Evolutionary conservation across 2,888 invertebrate species (phyloP).

Genomic region (Corbicula japonica): DNA sequence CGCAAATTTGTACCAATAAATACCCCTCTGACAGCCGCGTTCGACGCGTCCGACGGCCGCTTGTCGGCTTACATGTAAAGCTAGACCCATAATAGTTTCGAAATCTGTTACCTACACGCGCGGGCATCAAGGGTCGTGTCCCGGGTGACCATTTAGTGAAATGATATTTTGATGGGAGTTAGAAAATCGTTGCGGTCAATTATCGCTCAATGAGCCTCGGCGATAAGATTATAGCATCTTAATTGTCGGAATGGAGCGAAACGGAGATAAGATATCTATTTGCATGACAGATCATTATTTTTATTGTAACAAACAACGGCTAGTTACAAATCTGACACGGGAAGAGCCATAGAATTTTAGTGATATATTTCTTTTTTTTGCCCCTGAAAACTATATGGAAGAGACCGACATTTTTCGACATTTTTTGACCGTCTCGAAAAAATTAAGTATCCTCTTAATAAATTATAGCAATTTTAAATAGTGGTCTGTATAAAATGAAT

Average conservation of each 20-base stretch:
- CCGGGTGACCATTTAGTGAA: slow-evolving; percentile 14
- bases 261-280: slow-evolving; percentile 36
- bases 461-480: too few species aligned
- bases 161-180: slow-evolving; percentile 46
- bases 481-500: too few species aligned
- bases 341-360: background rate
- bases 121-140: slow-evolving; percentile 4
- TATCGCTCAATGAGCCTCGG: slow-evolving; percentile 43
- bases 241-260: slow-evolving; percentile 16
- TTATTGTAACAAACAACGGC: slow-evolving; percentile 18
- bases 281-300: slow-evolving; percentile 44
- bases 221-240: slow-evolving; percentile 29
- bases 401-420: too few species aligned
- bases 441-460: too few species aligned
- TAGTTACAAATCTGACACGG: slow-evolving; percentile 21
- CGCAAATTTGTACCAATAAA: slow-evolving; percentile 36
- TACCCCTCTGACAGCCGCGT: slow-evolving; percentile 17
- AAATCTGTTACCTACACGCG: slow-evolving; percentile 17
- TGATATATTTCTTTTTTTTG: slow-evolving; percentile 5
- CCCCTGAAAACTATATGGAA: too few species aligned
- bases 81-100: background rate
- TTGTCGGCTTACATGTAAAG: slow-evolving; percentile 13
- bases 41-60: slow-evolving; percentile 13
- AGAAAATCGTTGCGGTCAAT: slow-evolving; percentile 40
- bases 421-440: too few species aligned